phyloP scores from a whole-genome alignment of 2,888 invertebrate genomes.

The Steinernema carpocapsae region DNA sequence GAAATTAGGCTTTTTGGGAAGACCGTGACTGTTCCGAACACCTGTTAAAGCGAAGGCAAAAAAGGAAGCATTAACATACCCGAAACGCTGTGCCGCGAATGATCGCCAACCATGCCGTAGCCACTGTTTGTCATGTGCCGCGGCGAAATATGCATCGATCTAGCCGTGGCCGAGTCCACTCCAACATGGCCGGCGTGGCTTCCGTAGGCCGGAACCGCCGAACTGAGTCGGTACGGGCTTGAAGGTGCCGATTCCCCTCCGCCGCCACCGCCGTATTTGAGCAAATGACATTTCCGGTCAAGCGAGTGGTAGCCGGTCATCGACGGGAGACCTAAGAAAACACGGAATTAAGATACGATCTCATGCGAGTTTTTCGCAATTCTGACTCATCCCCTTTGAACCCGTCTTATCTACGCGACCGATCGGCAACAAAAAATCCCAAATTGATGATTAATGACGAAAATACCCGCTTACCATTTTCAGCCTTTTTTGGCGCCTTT shows the following conservation, averaged over 20 bases:
- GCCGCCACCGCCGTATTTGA: slow-evolving; percentile 44
- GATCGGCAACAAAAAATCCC: background rate
- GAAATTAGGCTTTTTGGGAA: too few species aligned
- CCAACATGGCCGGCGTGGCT: background rate
- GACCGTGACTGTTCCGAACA: slow-evolving; percentile 4
- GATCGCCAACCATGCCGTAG: slow-evolving; percentile 28
- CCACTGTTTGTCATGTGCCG: slow-evolving; percentile 28
- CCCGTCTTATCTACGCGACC: background rate
- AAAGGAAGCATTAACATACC: slow-evolving; percentile 31
- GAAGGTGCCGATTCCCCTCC: slow-evolving; percentile 38
- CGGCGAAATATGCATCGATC: slow-evolving; percentile 26
- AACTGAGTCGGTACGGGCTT: slow-evolving; percentile 45
- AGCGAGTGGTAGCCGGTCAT: slow-evolving; percentile 56
- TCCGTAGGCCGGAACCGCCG: slow-evolving; percentile 44
- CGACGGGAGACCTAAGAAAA: slow-evolving; percentile 35
- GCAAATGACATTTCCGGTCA: slow-evolving; percentile 57
- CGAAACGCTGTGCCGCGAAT: slow-evolving; percentile 41
- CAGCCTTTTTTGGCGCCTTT: too few species aligned
- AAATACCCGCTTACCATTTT: too few species aligned
- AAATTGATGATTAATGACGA: background rate
- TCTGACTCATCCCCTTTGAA: background rate
- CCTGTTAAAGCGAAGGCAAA: slow-evolving; percentile 11
- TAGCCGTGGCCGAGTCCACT: background rate
- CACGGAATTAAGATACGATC: slow-evolving; percentile 15
- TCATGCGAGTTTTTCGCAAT: background rate